Evolutionary conservation across 1,140 invertebrate genomes (phyloP), one percentile per base, ranked within the genome.

Genomic region (Probaryconus sp.): DNA sequence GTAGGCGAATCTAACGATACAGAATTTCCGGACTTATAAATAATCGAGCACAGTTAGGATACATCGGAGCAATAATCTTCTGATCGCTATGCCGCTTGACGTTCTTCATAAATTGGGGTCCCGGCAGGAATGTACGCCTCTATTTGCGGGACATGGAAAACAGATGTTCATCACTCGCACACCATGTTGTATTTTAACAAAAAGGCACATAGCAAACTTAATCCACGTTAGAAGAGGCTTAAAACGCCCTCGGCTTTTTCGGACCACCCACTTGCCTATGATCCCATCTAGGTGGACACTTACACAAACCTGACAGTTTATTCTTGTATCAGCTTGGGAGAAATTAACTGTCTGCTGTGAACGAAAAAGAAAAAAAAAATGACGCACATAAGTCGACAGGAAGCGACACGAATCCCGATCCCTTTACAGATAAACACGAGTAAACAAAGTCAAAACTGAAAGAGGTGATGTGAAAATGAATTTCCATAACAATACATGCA

Each of bases 91-190:
- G n/a, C 42, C 4, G 11, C 5, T 21, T n/a, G 35, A 18, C 28
- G 30, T 21, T 53, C 47, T 75, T 69, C 64, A 63, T 64, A 64
- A 75, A 75, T 75, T 48, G 16, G 31, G 20, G 18, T 43, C 31
- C 7, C 40, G 14, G 14, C 14, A 26, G 30, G 38, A 60, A 14
- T 3, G 13, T n/a, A 18, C 10, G 14, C 30, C 30, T 65, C 65
- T 76, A 76, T 76, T 76, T 76, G 20, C 67, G 64, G 24, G 10
- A 69, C 51, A 71, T 30, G 56, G 30, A 70, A 65, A 78, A 48
- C 78, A 78, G 78, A 76, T 78, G 76, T 73, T 68, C 31, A 9
- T 26, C 37, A 37, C 10, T n/a, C 38, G 48, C 43, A 18, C 9
- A 20, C 7, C 42, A 4, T n/a, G 16, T 43, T 40, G 10, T 28